Base-by-base conservation (phyloP, 2,888 invertebrate species). In the Caradrina kadenii region DNA sequence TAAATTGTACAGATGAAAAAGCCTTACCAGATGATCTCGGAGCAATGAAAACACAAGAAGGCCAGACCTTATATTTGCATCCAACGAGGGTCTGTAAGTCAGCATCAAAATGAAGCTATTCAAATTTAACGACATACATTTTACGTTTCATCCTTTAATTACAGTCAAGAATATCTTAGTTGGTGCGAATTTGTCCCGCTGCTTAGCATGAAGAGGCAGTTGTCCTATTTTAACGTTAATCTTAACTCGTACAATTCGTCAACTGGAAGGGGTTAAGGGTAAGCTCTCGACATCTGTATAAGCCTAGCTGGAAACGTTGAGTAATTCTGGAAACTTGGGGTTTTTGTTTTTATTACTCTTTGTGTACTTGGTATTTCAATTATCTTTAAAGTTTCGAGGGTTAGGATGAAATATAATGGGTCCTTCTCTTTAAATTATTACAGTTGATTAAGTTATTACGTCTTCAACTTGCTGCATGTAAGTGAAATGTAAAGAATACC, bases 171-270 rank as follows among this genome's bases (percentile, higher is more conserved):
- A 83, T 81, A 81, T 76, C 77, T 82, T 80, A 76, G 73, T 79
- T 80, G 75, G 81, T 84, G 82, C 73, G 77, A 85, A 89, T 87
- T 86, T 86, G 83, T 88, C 85, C 79, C 83, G 71, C 80, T 82
- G 68, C 82, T 86, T 85, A 85, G 81, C 86, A 75, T 79, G 77
- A 87, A 86, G 78, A 82, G 82, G 82, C 86, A 80, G 85, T 89
- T 88, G 88, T 87, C 88, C n/a, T n/a, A n/a, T n/a, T n/a, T n/a
- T n/a, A n/a, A n/a, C n/a, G n/a, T 87, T 89, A 90, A 90, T 91
- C 91, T 90, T 81, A 86, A 87, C 81, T 86, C 79, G 69, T 80
- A 86, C 87, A 88, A 90, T 91, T 86, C 90, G 86, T 91, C 90
- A 90, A 88, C 85, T 80, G 77, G 76, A 85, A 83, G 81, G 81